These are phyloP conservation scores for Oryzias curvinotus DNA, from an alignment of 2,113 vertebrate genomes.

Conservation along the genomic window DNA sequence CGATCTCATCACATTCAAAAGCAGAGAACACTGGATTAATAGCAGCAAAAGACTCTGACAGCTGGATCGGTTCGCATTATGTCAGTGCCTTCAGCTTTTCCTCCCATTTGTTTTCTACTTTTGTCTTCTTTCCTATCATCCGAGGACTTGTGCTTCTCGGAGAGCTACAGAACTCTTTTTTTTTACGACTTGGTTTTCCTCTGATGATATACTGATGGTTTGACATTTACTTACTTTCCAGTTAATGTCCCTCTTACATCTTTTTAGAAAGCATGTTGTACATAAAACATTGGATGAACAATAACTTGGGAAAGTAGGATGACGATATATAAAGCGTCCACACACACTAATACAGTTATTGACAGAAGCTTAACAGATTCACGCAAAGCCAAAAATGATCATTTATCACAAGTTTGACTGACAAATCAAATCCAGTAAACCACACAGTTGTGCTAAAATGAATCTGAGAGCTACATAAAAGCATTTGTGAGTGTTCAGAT, in stretches of 20 bases:
- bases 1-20: conserved; percentile 15
- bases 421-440: not conserved
- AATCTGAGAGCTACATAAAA: not conserved
- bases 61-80: conserved; percentile 35
- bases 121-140: conserved; percentile 40
- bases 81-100: conserved; percentile 28
- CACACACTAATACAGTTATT: not conserved
- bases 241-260: too few species aligned
- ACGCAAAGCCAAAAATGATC: not conserved
- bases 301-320: not conserved
- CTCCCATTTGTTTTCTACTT: conserved; percentile 37
- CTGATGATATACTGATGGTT: conserved; percentile 36
- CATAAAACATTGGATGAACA: not conserved
- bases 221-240: conserved; percentile 2
- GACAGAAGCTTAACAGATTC: not conserved
- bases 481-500: conserved; percentile 33
- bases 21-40: conserved; percentile 42
- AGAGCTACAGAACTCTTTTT: conserved; percentile 48
- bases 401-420: not conserved
- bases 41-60: conserved; percentile 51
- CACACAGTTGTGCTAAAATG: conserved; percentile 1
- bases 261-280: too few species aligned
- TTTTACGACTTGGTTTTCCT: conserved; percentile 36
- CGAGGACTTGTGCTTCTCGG: conserved; percentile 29
- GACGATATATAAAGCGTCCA: conserved; percentile 4